These are phyloP conservation scores for Hoplostethus atlanticus DNA, from an alignment of 2,797 vertebrate species.

Conservation along the genomic window DNA sequence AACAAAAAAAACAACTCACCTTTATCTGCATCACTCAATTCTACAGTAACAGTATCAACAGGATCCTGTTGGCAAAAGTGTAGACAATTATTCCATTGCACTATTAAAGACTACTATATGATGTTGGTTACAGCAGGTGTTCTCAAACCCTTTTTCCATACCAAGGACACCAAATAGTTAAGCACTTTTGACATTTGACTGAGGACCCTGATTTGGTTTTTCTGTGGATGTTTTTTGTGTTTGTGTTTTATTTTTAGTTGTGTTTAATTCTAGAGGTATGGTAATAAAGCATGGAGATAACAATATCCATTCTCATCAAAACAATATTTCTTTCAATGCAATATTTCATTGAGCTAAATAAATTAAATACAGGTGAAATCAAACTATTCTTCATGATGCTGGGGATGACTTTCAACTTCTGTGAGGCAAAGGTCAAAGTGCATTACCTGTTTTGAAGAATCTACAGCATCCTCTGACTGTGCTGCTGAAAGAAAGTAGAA, in stretches of 20 bases:
- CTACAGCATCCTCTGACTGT: not conserved
- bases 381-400: not conserved
- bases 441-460: conserved; percentile 40
- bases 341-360: not conserved
- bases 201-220: no score
- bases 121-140: not conserved
- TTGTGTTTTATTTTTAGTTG: not conserved
- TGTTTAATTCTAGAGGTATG: no score
- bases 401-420: not conserved
- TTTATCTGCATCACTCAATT: conserved; percentile 47
- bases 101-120: not conserved
- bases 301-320: not conserved
- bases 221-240: no score
- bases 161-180: not conserved
- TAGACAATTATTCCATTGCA: not conserved
- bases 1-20: conserved; percentile 44
- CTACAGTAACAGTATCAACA: not conserved
- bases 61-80: conserved; percentile 13
- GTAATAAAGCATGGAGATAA: not conserved
- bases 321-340: not conserved
- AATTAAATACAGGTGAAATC: not conserved
- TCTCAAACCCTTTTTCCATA: not conserved
- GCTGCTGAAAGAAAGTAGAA: conserved; percentile 24
- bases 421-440: not conserved
- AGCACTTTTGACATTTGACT: not conserved